Evolutionary conservation across 2,888 invertebrate genomes (phyloP), one percentile per base, ranked within the genome.

Genomic region (Agriopis leucophaearia): DNA sequence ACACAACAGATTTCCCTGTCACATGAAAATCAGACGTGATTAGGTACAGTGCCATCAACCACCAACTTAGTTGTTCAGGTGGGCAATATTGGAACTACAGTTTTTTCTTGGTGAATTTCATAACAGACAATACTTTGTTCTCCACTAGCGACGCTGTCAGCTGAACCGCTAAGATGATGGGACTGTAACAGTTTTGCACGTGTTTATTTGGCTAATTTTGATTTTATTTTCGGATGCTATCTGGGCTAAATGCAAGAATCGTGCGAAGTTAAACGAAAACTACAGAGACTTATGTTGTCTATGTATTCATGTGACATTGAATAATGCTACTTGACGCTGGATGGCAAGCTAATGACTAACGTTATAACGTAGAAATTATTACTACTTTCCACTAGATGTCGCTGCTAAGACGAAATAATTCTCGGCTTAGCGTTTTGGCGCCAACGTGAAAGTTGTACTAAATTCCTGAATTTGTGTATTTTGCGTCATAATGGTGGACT

Each of bases 301-400:
- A 85, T 88, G 87, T 70, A 77, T 74, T 70, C 86, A 85, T 84
- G 84, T 86, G 85, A 88, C 84, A 85, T 85, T 86, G 83, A 67
- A 65, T 74, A 70, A 50, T 70, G 27, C 77, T 77, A 79, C 59
- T 78, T 54, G 44, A 65, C 52, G 66, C 63, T 62, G 81, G 81
- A 79, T 80, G 76, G 75, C 79, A 59, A n/a, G 50, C 35, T 38
- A 15, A 38, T 27, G 0, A 36, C 38, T 8, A 35, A 35, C 16
- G 47, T 57, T 61, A 35, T 47, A 66, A n/a, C n/a, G n/a, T n/a
- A n/a, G n/a, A n/a, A n/a, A 15, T 42, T 18, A 4, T 27, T 40
- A 55, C 18, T 65, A 60, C 59, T 81, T 61, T 10, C 35, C 70
- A 69, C 71, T 80, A 87, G 87, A 84, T 86, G 82, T 68, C 82